Evolutionary conservation across 35 echinoderm and acorn worm genomes (phyloP), one percentile per base, ranked within the genome.

Genomic region (Lytechinus pictus): DNA sequence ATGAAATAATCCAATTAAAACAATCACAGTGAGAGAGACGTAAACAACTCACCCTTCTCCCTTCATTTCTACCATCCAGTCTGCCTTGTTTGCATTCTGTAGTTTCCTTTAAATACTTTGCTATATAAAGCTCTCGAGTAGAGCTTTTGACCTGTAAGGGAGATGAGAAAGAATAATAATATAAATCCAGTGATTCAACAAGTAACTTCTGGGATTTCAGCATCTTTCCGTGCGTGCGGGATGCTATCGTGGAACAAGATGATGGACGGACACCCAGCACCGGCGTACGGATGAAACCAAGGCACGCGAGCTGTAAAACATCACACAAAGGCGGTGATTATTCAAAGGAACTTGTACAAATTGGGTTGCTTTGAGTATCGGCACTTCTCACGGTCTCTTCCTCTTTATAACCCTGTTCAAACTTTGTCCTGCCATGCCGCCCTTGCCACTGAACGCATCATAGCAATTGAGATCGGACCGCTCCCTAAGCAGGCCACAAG

Each of bases 311-410:
- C 66, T 79, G 66, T 79, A 79, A 79, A n/a, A n/a, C 66, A 19
- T n/a, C 66, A 79, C 66, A 79, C 66, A 79, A 79, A 79, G 66
- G 66, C 66, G n/a, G n/a, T 24, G n/a, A 79, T 79, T 79, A 72
- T 72, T 21, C 61, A 72, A 21, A 72, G 61, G 61, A 79, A 79
- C 66, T 79, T 24, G 66, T 79, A 79, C 66, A 79, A 79, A 79
- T 79, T 79, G 66, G n/a, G 66, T 79, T 79, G 19, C 66, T 19
- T 24, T 79, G 7, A 79, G 66, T 79, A 24, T 0, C 66, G 7
- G n/a, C 66, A 16, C 16, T 14, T 79, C 66, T 16, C 66, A 24
- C 66, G n/a, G 0, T 71, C 66, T 79, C 66, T 79, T n/a, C 66
- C 66, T 79, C 66, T 79, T 79, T 58, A 44, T 79, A 79, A 79